Percentiles rank a stretch among this genome's conserved stretches.
These are phyloP conservation scores for Ceyx cyanopectus DNA, from an alignment of 2,113 vertebrate genomes.

Conservation along the genomic window DNA sequence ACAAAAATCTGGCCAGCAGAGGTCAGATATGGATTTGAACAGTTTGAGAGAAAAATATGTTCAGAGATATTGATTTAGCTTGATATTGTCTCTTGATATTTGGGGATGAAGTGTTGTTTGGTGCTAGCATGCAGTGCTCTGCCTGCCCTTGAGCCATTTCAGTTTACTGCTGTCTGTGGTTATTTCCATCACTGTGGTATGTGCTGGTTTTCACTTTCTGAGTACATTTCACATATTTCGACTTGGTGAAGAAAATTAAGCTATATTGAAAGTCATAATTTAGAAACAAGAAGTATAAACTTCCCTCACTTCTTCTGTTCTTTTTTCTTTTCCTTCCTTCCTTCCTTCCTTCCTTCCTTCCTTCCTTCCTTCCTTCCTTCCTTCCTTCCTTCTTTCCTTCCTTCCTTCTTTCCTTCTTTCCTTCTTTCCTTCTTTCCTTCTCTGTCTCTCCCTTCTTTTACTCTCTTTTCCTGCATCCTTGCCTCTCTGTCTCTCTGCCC, in stretches of 20 bases:
- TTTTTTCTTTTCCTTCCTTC: too few species aligned
- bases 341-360: neutral
- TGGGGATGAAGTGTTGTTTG: neutral
- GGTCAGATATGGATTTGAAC: slow-evolving; percentile 28
- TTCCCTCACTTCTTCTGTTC: neutral
- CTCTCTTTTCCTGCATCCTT: neutral
- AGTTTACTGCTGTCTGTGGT: neutral
- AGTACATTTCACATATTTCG: neutral
- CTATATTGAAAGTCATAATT: neutral
- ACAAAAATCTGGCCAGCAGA: slow-evolving; percentile 19
- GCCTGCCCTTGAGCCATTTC: neutral
- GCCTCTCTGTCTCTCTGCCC: neutral
- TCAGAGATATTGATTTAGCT: neutral
- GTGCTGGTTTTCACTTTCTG: neutral
- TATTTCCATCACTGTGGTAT: neutral
- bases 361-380: neutral
- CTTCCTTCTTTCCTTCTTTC: fast-evolving
- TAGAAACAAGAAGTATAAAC: neutral
- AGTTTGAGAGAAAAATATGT: neutral
- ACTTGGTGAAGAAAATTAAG: neutral
- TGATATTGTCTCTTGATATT: neutral
- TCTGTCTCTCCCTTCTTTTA: neutral
- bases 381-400: fast-evolving
- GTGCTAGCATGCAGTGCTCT: neutral
- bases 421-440: neutral